A percentile compares a stretch with the other conserved stretches of the same genome.
phyloP scores from a whole-genome alignment of 2,888 invertebrate genomes.

The Drepanosiphum platanoidis region DNA sequence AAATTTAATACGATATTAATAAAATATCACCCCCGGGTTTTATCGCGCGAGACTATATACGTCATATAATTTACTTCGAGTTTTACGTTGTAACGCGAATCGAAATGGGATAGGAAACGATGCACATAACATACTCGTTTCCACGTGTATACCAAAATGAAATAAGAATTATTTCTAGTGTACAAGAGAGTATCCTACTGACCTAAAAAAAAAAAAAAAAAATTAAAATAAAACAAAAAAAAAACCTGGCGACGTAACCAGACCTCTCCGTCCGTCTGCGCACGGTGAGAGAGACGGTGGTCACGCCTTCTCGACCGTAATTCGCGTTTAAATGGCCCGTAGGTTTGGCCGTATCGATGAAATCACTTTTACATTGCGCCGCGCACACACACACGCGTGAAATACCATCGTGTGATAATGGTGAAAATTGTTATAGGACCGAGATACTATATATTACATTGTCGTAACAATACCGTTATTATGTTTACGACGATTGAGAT shows the following conservation, averaged over 20 bases:
- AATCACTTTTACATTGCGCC: conserved; percentile 10
- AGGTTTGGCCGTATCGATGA: conserved; percentile 7
- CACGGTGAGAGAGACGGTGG: conserved; percentile 3
- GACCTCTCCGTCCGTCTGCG: neutral
- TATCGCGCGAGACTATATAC: too few relatives aligned
- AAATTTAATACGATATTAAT: too few relatives aligned
- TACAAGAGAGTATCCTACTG: conserved; percentile 37
- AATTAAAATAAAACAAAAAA: conserved; percentile 27
- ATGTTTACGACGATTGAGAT: neutral
- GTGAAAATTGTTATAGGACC: conserved; percentile 8
- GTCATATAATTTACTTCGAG: too few relatives aligned
- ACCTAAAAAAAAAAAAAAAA: conserved; percentile 48
- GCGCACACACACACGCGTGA: neutral
- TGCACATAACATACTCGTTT: neutral
- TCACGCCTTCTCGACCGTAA: conserved; percentile 43
- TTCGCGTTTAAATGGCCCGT: conserved; percentile 27
- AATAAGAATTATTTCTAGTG: conserved; percentile 19
- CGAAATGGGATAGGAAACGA: neutral
- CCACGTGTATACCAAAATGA: conserved; percentile 1
- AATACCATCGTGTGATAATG: neutral
- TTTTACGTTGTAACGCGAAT: neutral
- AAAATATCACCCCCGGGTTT: too few relatives aligned
- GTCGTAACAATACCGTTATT: neutral
- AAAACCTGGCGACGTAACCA: conserved; percentile 32
- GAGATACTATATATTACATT: neutral